These are phyloP conservation scores for Platyrinchus mystaceus DNA, from an alignment of 2,797 vertebrate genomes.

Conservation along the genomic window DNA sequence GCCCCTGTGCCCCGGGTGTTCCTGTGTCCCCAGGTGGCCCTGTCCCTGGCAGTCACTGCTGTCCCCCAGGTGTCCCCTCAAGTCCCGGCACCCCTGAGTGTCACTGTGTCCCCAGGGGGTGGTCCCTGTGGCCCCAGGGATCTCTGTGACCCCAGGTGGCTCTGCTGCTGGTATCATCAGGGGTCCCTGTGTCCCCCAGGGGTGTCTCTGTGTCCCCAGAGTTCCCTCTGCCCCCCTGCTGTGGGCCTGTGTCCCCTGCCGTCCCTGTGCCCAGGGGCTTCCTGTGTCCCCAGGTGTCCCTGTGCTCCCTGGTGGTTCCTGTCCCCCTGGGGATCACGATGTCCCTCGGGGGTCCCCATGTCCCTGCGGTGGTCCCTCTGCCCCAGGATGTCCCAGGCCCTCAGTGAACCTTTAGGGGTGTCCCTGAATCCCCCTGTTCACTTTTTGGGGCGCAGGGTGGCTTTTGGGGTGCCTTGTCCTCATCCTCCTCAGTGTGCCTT, in stretches of 20 bases:
- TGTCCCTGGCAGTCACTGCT: neutral
- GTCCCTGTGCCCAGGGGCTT: neutral
- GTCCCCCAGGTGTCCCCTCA: neutral
- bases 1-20: neutral
- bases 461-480: fast-evolving
- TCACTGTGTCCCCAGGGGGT: neutral
- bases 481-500: too few species aligned
- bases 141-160: neutral
- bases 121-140: too few species aligned
- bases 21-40: too few species aligned
- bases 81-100: neutral
- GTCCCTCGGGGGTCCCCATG: too few species aligned
- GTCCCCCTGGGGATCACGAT: neutral
- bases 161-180: neutral
- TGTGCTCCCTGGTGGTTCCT: neutral
- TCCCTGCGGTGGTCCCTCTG: neutral
- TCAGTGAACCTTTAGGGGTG: fast-evolving
- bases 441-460: fast-evolving
- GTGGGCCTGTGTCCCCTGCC: too few species aligned
- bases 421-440: neutral
- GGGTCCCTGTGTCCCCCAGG: neutral
- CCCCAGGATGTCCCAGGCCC: neutral
- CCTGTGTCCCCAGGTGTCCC: too few species aligned
- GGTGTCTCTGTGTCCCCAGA: neutral
- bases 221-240: neutral